Percentiles rank a stretch among this genome's conserved stretches.
Evolutionary conservation across 2,113 vertebrate species (phyloP).

Genomic region (Ailurus styani): DNA sequence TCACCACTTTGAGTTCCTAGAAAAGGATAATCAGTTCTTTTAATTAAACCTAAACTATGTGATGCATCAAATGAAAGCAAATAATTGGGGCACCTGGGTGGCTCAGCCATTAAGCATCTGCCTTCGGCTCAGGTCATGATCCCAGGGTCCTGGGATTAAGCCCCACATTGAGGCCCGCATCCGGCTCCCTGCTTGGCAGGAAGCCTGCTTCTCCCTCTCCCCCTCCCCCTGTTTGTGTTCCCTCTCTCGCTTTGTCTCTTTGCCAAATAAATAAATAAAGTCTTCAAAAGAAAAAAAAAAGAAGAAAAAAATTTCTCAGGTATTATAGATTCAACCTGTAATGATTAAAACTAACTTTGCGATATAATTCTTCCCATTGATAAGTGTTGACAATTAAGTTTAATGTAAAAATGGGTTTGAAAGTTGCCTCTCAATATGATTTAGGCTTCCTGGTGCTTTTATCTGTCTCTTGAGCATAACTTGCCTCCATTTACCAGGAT

Average conservation of each 20-base stretch:
- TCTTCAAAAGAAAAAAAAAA: no score
- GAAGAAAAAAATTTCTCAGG: not conserved
- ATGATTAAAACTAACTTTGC: not conserved
- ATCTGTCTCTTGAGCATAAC: not conserved
- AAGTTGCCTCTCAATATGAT: constrained; percentile 5
- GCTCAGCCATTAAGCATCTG: no score
- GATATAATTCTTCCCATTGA: not conserved
- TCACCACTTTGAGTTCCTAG: not conserved
- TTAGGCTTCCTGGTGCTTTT: constrained; percentile 12
- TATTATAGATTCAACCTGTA: not conserved
- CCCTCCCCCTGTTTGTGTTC: no score
- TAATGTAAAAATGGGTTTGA: constrained; percentile 4
- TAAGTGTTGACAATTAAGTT: not conserved
- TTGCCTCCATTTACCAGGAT: not conserved
- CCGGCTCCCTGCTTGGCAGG: no score
- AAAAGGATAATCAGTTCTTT: not conserved
- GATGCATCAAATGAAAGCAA: not conserved
- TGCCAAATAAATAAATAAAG: no score
- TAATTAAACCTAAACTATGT: not conserved
- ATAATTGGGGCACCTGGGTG: not conserved
- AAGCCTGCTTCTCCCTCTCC: no score
- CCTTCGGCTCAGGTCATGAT: no score
- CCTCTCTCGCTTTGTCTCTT: no score
- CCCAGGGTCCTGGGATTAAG: no score
- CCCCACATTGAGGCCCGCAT: no score